Base-by-base conservation (phyloP, 2,797 vertebrate genomes). In the Hoplostethus atlanticus region DNA sequence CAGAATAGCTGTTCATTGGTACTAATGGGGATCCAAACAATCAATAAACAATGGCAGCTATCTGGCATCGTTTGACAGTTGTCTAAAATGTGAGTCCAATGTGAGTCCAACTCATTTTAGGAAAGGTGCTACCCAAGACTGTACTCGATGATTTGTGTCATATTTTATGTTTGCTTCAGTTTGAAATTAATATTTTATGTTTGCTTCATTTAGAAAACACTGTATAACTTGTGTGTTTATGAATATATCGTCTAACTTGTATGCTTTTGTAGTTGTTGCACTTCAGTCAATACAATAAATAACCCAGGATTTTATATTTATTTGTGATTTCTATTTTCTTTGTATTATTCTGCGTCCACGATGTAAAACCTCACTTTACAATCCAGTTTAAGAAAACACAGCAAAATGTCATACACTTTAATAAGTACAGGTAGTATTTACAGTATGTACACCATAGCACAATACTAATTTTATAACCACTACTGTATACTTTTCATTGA, bases 341-440 rank as follows among this genome's bases (percentile, higher is more conserved):
- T 53, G 40, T 55, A 38, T 74, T 53, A 56, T 44, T 68, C 13
- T 42, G 48, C 36, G 38, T 71, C 60, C 54, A 73, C 73, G 69
- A 75, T 82, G 71, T 68, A 80, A 90, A 85, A 90, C 69, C 31
- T 72, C 80, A 83, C 38, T 75, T 84, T 44, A 81, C 77, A 87
- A 66, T 76, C 64, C 76, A 85, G 76, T 88, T 91, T 90, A 88
- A 82, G 75, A 93, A 94, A 94, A 92, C 89, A 90, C 83, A 87
- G 68, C 81, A 88, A 93, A 93, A 91, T 88, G 88, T 89, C 82
- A 89, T 91, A 93, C 91, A 91, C 86, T 94, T 93, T 92, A 93
- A 93, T 90, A 93, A 91, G 91, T 94, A 91, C 89, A 92, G 84
- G 73, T 65, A 86, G 69, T 91, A 95, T 94, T 92, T 94, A 95